Evolutionary conservation across 2,113 vertebrate species (phyloP).

Genomic region (Eurypyga helias): DNA sequence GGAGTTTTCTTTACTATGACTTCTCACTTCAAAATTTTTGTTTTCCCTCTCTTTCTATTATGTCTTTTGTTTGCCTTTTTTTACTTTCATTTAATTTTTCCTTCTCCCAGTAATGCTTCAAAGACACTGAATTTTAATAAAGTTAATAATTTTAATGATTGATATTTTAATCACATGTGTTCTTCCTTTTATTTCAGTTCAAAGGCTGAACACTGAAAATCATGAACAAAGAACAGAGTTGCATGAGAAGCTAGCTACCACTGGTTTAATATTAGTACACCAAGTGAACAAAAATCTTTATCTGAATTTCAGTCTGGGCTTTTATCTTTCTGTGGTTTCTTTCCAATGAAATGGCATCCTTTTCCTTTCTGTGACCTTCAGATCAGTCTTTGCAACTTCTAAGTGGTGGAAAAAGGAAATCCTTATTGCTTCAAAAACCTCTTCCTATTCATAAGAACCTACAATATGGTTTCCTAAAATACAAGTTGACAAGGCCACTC

Average conservation of each 20-base stretch:
- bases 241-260: background rate
- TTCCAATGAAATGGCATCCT: background rate
- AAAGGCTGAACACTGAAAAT: background rate
- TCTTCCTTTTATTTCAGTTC: background rate
- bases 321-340: background rate
- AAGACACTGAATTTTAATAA: background rate
- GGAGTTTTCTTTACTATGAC: background rate
- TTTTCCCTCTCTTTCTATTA: background rate
- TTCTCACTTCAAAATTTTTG: background rate
- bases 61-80: background rate
- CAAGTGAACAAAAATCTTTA: background rate
- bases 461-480: background rate
- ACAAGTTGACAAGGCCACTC: background rate
- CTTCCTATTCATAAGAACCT: background rate
- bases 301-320: background rate
- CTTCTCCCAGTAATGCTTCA: background rate
- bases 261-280: background rate
- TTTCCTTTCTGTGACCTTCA: background rate
- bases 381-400: background rate
- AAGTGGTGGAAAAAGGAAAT: background rate
- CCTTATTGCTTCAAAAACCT: background rate
- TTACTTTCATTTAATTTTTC: background rate
- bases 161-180: background rate
- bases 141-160: background rate
- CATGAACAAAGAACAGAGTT: background rate